Evolutionary conservation across 2,888 invertebrate species (phyloP), one percentile per base, ranked within the genome.

Genomic region (Trimorus sp.): DNA sequence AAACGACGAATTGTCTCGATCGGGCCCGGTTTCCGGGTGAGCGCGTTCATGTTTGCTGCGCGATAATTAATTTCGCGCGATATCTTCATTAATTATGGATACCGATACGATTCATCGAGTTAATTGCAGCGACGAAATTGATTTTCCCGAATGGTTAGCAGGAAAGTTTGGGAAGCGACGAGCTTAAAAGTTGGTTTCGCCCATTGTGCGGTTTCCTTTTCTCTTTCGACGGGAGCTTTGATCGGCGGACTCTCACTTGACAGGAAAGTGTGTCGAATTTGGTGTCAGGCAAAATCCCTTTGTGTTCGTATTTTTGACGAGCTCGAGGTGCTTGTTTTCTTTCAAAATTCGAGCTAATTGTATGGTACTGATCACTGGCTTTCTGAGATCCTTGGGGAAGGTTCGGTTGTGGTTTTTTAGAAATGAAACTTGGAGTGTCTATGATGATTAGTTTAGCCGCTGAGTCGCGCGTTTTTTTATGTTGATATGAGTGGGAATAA

Each of bases 1-100:
- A 70, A 76, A 81, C 37, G 73, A 74, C 68, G 66, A 62, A 65
- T 65, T 75, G 82, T 79, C 66, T 68, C 49, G 45, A 62, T 36
- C 36, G 26, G 11, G 37, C 36, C 40, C 5, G 16, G 51, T 53
- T 76, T 76, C 76, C 76, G 76, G 76, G 68, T 74, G 63, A 63
- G 63, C 26, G 26, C 26, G 26, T 26, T 26, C 26, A 4, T 11
- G 45, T 69, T 62, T 59, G 49, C 45, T 48, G 48, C 12, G 59
- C 37, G 51, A n/a, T 40, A 63, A 63, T 73, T 63, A 63, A 62
- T 71, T 70, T 26, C 26, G 68, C 68, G 16, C 40, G 54, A 60
- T 58, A 45, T 75, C 60, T 59, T 60, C 75, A 48, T 54, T 76
- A 68, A 76, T 69, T 48, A 76, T 48, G 15, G 53, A 62, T 62